These are phyloP conservation scores for Catocala nupta DNA, from an alignment of 2,888 invertebrate species.

Conservation along the genomic window DNA sequence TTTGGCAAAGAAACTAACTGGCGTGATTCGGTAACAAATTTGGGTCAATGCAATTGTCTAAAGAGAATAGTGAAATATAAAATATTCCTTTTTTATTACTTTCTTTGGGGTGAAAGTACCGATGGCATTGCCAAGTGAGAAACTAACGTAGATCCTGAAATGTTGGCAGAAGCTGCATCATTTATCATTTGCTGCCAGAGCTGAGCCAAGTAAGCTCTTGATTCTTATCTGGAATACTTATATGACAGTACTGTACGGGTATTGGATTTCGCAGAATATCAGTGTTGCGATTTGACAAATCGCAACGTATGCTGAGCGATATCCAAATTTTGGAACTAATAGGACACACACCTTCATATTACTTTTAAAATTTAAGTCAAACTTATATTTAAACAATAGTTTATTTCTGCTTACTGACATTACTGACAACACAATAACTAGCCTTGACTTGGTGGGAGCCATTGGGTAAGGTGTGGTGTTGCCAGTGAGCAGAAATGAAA, in stretches of 20 bases:
- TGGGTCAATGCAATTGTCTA: constrained; percentile 60
- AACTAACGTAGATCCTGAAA: constrained; percentile 55
- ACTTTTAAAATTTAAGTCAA: too few relatives aligned
- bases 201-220: constrained; percentile 50
- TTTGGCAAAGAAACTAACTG: constrained; percentile 54
- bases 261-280: too few relatives aligned
- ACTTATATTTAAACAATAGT: too few relatives aligned
- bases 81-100: constrained; percentile 53
- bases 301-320: too few relatives aligned
- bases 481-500: too few relatives aligned
- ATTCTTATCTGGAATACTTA: constrained; percentile 47
- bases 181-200: constrained; percentile 58
- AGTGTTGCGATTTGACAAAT: too few relatives aligned
- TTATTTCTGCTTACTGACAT: too few relatives aligned
- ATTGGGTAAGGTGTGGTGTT: too few relatives aligned
- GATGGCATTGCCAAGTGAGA: constrained; percentile 67
- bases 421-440: too few relatives aligned
- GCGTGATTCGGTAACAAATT: constrained; percentile 57
- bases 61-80: constrained; percentile 28
- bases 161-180: constrained; percentile 62
- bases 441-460: too few relatives aligned
- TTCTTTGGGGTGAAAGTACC: constrained; percentile 47
- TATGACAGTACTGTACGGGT: constrained; percentile 31
- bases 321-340: too few relatives aligned
- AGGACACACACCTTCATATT: too few relatives aligned